phyloP scores from a whole-genome alignment of 2,797 vertebrate species.

The Thalassophryne amazonica region DNA sequence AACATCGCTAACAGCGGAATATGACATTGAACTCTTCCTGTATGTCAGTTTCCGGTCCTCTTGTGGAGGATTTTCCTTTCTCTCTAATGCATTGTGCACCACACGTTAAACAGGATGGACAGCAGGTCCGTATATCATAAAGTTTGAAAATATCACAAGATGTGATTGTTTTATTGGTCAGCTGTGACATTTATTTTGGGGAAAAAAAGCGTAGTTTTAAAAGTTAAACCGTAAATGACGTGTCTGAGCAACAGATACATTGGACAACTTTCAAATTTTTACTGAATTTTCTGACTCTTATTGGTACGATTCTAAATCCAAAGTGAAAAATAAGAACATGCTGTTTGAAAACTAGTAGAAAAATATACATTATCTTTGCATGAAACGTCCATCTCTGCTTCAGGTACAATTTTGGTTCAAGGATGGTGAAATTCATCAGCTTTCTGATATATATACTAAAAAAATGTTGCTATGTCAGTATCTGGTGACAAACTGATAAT shows the following conservation, averaged over 20 bases:
- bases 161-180: slow-evolving; percentile 19
- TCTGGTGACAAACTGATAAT: no score
- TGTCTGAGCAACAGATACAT: slow-evolving; percentile 11
- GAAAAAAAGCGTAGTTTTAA: slow-evolving; percentile 14
- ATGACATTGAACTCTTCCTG: slow-evolving; percentile 54
- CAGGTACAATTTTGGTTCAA: no score
- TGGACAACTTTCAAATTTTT: slow-evolving; percentile 37
- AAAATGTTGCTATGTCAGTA: no score
- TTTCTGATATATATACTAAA: no score
- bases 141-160: background rate
- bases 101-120: slow-evolving; percentile 2
- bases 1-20: slow-evolving; percentile 60
- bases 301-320: no score
- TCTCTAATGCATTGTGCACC: slow-evolving; percentile 7
- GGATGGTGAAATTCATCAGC: no score
- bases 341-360: no score
- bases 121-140: slow-evolving; percentile 18
- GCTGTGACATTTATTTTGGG: slow-evolving; percentile 24
- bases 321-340: no score
- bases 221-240: background rate
- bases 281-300: no score
- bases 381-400: no score
- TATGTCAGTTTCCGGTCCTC: slow-evolving; percentile 45
- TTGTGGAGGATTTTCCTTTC: slow-evolving; percentile 1
- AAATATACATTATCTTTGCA: no score